Base-by-base conservation (phyloP, 2,888 invertebrate species). In the Ormyrus nitidulus region DNA sequence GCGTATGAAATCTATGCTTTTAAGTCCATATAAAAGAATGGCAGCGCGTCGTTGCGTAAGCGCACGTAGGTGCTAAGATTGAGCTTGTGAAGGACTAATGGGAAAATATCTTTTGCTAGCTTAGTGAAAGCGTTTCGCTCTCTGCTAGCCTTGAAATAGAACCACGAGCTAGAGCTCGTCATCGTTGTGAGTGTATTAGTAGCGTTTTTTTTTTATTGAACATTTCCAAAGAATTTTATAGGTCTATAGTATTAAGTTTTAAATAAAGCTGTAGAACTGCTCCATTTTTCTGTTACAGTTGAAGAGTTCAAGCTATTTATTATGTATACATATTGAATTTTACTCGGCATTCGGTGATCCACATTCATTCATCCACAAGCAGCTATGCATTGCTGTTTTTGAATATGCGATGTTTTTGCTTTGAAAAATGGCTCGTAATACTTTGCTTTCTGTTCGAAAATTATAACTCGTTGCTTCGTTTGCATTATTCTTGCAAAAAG, bases 391-490 rank as follows among this genome's bases (percentile, higher is more conserved):
- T n/a, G 58, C 11, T 9, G 54, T 56, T 34, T 51, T 70, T 49
- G 19, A 53, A 59, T n/a, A 48, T 75, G 13, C 11, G 6, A 34
- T 59, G 65, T 34, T 71, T 76, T 69, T 70, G 64, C 75, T 53
- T 81, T 74, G 5, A 81, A 79, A 34, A 34, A 79, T 58, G 79
- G 77, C 9, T 77, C 62, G n/a, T 82, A 82, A 66, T 79, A 80
- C 54, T 69, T 71, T 13, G 79, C 77, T 79, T 82, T 82, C 44
- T 82, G 73, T 44, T 82, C 77, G 48, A 77, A 82, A 44, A 65
- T 8, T 10, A 51, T 19, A 71, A 79, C 58, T 6, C 74, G 77
- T 9, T n/a, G 74, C 11, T 73, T 77, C 4, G 66, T 80, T 77
- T 79, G 81, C 19, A 77, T 79, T 6, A 82, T 59, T 61, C 81